These are phyloP conservation scores for Diachrysia chrysitis DNA, from an alignment of 2,888 invertebrate genomes.

Conservation along the genomic window DNA sequence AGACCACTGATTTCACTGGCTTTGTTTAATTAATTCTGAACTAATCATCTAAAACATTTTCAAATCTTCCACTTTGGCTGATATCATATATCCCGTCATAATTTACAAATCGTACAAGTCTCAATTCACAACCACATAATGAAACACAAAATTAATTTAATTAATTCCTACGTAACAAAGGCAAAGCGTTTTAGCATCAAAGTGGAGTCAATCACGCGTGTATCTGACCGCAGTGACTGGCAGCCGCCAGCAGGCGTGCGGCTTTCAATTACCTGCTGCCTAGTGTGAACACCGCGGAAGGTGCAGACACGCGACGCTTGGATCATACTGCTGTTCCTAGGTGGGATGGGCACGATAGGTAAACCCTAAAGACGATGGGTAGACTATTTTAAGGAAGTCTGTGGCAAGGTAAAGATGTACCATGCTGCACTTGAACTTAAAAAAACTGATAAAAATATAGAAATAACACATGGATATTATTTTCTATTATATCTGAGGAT, in stretches of 20 bases:
- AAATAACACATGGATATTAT: too few relatives aligned
- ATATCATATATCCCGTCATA: too few relatives aligned
- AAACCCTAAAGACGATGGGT: too few relatives aligned
- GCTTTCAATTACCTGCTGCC: slow-evolving; percentile 54
- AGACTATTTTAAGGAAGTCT: too few relatives aligned
- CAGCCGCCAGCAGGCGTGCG: slow-evolving; percentile 12
- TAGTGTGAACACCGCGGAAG: slow-evolving; percentile 55
- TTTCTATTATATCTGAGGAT: too few relatives aligned
- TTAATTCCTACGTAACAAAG: slow-evolving; percentile 25
- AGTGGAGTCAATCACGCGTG: slow-evolving; percentile 43
- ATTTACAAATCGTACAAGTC: neutral
- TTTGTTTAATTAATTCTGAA: too few relatives aligned
- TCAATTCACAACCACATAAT: neutral
- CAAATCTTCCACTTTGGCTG: too few relatives aligned
- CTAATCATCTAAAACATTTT: too few relatives aligned
- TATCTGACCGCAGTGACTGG: slow-evolving; percentile 39
- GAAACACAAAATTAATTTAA: neutral
- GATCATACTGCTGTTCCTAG: slow-evolving; percentile 9
- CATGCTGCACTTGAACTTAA: too few relatives aligned
- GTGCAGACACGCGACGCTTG: slow-evolving; percentile 49
- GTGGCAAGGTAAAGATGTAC: too few relatives aligned
- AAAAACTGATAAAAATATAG: too few relatives aligned
- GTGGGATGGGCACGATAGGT: neutral
- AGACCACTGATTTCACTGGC: too few relatives aligned
- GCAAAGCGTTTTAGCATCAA: slow-evolving; percentile 36